A percentile compares a stretch with the other conserved stretches of the same genome.
Evolutionary conservation across 1,140 invertebrate species (phyloP).

Genomic region (Aphis gossypii): DNA sequence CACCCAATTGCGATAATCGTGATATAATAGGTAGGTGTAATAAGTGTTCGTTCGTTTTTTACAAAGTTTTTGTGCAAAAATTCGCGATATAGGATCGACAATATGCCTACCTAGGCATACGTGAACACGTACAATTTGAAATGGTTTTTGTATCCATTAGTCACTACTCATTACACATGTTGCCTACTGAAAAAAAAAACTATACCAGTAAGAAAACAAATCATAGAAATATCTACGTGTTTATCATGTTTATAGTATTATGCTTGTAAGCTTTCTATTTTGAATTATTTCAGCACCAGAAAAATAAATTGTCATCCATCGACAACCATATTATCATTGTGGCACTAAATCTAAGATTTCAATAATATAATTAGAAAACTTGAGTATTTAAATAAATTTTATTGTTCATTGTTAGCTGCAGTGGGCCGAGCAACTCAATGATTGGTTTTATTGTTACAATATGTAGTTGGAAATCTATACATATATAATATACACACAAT

Average conservation of each 20-base stretch:
- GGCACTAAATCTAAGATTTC: neutral
- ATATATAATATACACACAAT: neutral
- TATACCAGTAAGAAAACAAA: neutral
- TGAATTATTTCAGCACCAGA: neutral
- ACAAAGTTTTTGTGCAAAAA: neutral
- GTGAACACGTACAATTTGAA: neutral
- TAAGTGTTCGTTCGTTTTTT: neutral
- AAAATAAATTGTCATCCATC: conserved; percentile 35
- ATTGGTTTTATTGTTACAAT: conserved; percentile 26
- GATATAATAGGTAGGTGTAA: neutral
- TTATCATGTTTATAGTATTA: neutral
- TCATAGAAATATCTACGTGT: neutral
- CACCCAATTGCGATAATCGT: neutral
- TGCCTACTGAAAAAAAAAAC: neutral
- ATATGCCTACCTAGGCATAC: neutral
- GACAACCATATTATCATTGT: neutral
- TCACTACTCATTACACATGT: neutral
- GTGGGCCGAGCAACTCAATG: neutral
- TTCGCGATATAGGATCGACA: neutral
- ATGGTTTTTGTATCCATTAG: neutral
- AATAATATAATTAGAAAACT: conserved; percentile 55
- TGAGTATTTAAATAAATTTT: neutral
- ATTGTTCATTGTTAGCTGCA: conserved; percentile 10
- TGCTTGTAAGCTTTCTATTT: conserved; percentile 21
- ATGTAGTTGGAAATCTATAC: neutral